A percentile compares a stretch with the other conserved stretches of the same genome.
Evolutionary conservation across 2,888 invertebrate species (phyloP).

Genomic region (Lepidochitona cinerea): DNA sequence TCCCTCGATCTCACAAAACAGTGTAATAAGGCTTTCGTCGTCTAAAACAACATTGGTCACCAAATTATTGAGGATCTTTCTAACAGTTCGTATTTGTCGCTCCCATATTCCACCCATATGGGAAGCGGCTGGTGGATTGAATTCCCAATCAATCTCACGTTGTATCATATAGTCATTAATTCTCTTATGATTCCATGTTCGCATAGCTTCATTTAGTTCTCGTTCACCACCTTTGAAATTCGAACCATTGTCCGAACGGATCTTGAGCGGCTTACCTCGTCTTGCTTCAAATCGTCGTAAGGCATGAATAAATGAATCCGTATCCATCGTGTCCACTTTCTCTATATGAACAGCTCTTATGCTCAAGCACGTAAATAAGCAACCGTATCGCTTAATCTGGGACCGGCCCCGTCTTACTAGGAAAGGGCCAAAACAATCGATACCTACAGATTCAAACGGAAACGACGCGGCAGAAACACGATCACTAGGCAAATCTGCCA

Average conservation of each 20-base stretch:
- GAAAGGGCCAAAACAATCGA: conserved; percentile 20
- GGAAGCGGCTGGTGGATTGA: too few species aligned
- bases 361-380: conserved; percentile 20
- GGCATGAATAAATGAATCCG: conserved; percentile 14
- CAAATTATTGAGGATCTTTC: too few species aligned
- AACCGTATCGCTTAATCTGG: conserved; percentile 16
- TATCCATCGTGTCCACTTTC: conserved; percentile 1
- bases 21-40: too few species aligned
- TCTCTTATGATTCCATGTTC: not conserved
- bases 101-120: too few species aligned
- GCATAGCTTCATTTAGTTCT: not conserved
- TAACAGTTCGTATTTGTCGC: too few species aligned
- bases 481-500: conserved; percentile 16
- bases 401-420: not conserved
- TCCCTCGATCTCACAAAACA: too few species aligned
- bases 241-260: conserved; percentile 19
- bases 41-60: too few species aligned
- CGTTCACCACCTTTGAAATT: conserved; percentile 14
- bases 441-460: conserved; percentile 7
- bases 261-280: conserved; percentile 2
- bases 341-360: conserved; percentile 17
- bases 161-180: not conserved
- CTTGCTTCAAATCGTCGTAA: conserved; percentile 5
- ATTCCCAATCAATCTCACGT: not conserved
- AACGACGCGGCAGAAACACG: not conserved